Conservation (phyloP, 2,888 invertebrate species). For the Mythimna vitellina region DNA sequence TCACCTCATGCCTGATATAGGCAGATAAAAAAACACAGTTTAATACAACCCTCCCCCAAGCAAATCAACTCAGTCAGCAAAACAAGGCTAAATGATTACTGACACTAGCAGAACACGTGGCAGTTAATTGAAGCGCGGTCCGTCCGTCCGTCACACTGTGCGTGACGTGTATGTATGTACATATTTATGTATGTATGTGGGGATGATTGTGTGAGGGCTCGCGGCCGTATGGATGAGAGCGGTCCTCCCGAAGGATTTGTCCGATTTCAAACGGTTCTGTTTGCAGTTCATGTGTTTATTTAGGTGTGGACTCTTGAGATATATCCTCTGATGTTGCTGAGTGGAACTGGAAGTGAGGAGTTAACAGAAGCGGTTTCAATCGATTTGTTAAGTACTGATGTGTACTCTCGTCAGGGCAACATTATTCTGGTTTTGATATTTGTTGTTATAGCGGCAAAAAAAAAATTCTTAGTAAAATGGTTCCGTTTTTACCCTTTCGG, state of each 20-base stretch:
- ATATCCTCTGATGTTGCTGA: conserved; percentile 21
- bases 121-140: conserved; percentile 46
- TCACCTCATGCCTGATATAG: too few relatives aligned
- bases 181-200: conserved; percentile 7
- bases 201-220: conserved; percentile 11
- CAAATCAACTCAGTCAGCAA: conserved; percentile 6
- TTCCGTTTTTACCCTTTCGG: too few relatives aligned
- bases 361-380: conserved; percentile 26
- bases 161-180: not conserved
- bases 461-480: too few relatives aligned
- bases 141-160: conserved; percentile 5
- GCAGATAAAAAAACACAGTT: not conserved
- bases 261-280: conserved; percentile 32
- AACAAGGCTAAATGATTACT: conserved; percentile 28
- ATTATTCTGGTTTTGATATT: not conserved
- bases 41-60: not conserved
- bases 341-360: conserved; percentile 16
- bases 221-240: conserved; percentile 16
- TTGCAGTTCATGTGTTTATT: conserved; percentile 33
- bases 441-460: not conserved
- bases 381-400: conserved; percentile 19
- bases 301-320: conserved; percentile 34
- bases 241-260: conserved; percentile 33
- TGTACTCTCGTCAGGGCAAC: not conserved
- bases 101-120: conserved; percentile 42